Evolutionary conservation across 1,140 invertebrate genomes (phyloP), one percentile per base, ranked within the genome.

Genomic region (Drosophila prosaltans): DNA sequence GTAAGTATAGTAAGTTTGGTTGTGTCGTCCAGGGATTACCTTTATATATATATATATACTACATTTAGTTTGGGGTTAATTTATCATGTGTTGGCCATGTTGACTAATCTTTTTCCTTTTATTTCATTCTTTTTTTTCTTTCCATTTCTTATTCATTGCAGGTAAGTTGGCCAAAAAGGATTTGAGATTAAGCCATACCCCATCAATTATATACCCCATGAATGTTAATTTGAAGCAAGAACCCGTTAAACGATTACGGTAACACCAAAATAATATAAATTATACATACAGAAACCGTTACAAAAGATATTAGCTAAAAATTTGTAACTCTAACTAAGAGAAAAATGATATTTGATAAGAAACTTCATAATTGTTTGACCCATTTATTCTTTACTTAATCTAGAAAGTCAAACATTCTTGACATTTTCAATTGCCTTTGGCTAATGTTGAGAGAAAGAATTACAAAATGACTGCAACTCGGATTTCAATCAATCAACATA

Each of bases 81-180:
- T 51, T 26, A 51, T 51, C 45, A 51, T 51, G 45, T 51, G 45
- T 51, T 51, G 45, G 45, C 45, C 9, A 51, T 51, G 45, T 24
- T 26, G 4, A 51, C 45, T 51, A 51, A 51, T 51, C 45, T 51
- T 51, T 51, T 45, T 51, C 9, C 7, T 2, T 24, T 9, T 10
- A 2, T 10, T 51, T 26, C 24, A 16, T 16, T 16, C 21, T 8
- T 48, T 11, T 51, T 51, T 51, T 21, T 51, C 24, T 51, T 24
- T 24, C 26, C 45, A 51, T 51, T 51, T 51, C 45, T 51, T 51
- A 51, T 51, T 51, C 45, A 51, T 51, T 51, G 45, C 45, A 51
- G 45, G 45, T 51, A 51, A 51, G 45, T 51, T 51, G 45, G 45
- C 45, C 45, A 51, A 51, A 48, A 48, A 51, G 45, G 45, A 51